A percentile compares a stretch with the other conserved stretches of the same genome.
phyloP scores from a whole-genome alignment of 2,888 invertebrate genomes.

The Nomada ruficornis region DNA sequence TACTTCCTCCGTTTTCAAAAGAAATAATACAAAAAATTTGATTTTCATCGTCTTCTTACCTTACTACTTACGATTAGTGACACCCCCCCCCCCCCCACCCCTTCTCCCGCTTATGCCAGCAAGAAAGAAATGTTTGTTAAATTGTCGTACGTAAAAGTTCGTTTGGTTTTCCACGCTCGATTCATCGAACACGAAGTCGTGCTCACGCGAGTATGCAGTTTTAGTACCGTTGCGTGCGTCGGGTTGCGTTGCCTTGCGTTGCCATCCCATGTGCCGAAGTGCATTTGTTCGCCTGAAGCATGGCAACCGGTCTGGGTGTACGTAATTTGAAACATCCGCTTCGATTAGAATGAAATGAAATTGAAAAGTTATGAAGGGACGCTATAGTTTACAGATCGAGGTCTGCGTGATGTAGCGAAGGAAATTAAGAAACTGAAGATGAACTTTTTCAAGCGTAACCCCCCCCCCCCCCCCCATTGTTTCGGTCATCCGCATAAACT shows the following conservation, averaged over 20 bases:
- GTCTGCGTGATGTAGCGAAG: neutral
- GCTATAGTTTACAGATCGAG: neutral
- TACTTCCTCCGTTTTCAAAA: neutral
- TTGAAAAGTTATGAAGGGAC: slow-evolving; percentile 19
- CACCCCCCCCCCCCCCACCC: no score
- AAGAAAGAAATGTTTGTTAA: neutral
- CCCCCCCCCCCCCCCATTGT: neutral
- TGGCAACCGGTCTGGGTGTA: neutral
- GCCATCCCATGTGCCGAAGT: slow-evolving; percentile 11
- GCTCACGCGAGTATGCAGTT: slow-evolving; percentile 12
- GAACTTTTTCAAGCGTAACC: neutral
- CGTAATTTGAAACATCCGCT: no score
- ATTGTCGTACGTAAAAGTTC: slow-evolving; percentile 38
- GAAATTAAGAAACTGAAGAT: neutral
- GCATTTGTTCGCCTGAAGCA: slow-evolving; percentile 36
- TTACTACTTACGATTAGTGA: neutral
- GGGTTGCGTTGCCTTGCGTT: no score
- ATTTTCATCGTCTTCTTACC: neutral
- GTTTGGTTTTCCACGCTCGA: slow-evolving; percentile 13
- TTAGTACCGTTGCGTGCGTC: neutral
- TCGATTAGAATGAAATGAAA: neutral
- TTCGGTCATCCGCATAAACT: neutral
- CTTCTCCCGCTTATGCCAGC: no score
- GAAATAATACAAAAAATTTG: neutral
- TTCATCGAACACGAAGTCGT: neutral